Percentiles rank a stretch among this genome's conserved stretches.
phyloP scores from a whole-genome alignment of 2,888 invertebrate species.

The Polydrusus tereticollis region DNA sequence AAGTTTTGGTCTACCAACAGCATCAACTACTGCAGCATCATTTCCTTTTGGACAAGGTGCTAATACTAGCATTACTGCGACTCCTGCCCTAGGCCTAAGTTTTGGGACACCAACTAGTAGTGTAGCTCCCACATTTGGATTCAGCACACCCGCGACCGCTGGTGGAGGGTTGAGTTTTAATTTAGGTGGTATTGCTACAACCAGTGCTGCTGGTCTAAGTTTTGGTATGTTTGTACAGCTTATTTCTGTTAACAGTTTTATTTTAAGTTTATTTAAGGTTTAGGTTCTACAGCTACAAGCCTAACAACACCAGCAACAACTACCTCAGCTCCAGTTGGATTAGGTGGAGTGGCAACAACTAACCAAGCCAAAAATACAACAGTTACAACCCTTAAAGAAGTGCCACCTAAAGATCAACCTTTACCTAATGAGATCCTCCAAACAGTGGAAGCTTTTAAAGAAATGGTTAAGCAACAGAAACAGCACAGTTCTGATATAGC shows the following conservation, averaged over 20 bases:
- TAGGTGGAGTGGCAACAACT: constrained; percentile 80
- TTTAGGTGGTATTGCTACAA: constrained; percentile 31
- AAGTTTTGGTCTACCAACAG: constrained; percentile 52
- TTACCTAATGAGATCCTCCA: constrained; percentile 84
- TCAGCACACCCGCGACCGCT: constrained; percentile 16
- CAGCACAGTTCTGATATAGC: constrained; percentile 63
- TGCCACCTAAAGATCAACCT: constrained; percentile 74
- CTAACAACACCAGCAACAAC: constrained; percentile 40
- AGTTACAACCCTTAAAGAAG: constrained; percentile 65
- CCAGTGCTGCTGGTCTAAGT: constrained; percentile 52
- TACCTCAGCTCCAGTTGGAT: constrained; percentile 67
- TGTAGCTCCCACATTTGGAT: constrained; percentile 3
- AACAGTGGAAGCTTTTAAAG: constrained; percentile 85
- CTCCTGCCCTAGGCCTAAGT: constrained; percentile 52
- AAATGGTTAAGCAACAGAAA: constrained; percentile 89
- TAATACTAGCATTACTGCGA: constrained; percentile 61
- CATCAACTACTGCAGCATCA: constrained; percentile 48
- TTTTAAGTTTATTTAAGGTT: constrained; percentile 5
- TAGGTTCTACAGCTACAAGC: constrained; percentile 43
- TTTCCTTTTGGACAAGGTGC: constrained; percentile 42
- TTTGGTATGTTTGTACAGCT: constrained; percentile 12
- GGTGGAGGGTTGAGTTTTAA: constrained; percentile 43
- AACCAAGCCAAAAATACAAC: constrained; percentile 64
- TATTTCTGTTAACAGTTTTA: background rate
- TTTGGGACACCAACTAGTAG: constrained; percentile 55